Conservation (phyloP, 2,888 invertebrate species). For the Biston stratarius region DNA sequence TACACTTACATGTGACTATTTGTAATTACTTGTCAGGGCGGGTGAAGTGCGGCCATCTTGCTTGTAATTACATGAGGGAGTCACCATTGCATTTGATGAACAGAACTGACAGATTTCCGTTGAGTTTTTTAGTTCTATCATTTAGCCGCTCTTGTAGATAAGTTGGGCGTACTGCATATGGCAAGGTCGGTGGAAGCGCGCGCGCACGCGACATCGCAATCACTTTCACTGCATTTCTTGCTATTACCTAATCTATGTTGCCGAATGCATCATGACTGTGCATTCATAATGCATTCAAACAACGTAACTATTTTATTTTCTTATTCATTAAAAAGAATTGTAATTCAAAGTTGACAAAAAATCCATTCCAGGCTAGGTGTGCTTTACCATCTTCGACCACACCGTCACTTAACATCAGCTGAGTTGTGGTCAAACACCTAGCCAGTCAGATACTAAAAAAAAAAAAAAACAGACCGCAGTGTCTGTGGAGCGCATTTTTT, state of each 20-base stretch:
- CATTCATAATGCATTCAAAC: slow-evolving; percentile 38
- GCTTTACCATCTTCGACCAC: too few relatives aligned
- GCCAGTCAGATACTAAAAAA: too few relatives aligned
- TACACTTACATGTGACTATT: slow-evolving; percentile 9
- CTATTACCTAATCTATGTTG: slow-evolving; percentile 51
- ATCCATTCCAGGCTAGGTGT: too few relatives aligned
- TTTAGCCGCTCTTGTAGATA: not conserved
- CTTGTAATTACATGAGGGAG: not conserved
- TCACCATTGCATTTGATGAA: not conserved
- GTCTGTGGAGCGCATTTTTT: too few relatives aligned
- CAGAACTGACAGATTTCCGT: not conserved
- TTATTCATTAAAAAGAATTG: too few relatives aligned
- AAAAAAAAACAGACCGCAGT: too few relatives aligned
- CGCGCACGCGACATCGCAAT: slow-evolving; percentile 81
- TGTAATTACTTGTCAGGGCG: slow-evolving; percentile 39
- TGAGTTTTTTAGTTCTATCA: not conserved
- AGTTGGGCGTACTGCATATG: slow-evolving; percentile 59
- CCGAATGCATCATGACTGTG: slow-evolving; percentile 64
- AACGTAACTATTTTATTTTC: too few relatives aligned
- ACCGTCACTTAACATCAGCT: too few relatives aligned
- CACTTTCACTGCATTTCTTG: slow-evolving; percentile 77
- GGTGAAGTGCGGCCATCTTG: slow-evolving; percentile 36
- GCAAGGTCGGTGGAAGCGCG: slow-evolving; percentile 78
- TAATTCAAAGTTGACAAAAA: too few relatives aligned
- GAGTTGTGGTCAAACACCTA: too few relatives aligned